These are phyloP conservation scores for Apteryx mantelli DNA, from an alignment of 2,113 vertebrate species.

Conservation along the genomic window DNA sequence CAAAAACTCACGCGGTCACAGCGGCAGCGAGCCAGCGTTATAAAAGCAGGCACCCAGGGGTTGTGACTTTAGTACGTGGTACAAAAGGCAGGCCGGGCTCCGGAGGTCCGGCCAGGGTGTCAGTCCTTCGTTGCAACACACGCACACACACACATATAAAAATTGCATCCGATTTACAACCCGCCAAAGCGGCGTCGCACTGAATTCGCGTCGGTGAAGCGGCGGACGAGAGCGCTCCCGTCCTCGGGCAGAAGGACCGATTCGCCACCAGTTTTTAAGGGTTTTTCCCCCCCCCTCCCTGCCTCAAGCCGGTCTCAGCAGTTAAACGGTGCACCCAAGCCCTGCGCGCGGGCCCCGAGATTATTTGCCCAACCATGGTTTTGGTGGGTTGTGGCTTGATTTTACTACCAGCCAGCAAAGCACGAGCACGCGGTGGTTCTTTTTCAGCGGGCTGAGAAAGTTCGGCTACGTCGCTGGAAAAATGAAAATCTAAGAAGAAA, in stretches of 20 bases:
- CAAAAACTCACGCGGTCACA: fast-evolving
- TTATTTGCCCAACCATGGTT: not conserved
- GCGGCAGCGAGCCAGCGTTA: not conserved
- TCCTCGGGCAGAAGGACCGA: not conserved
- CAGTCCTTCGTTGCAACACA: too few species aligned
- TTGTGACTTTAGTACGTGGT: fast-evolving
- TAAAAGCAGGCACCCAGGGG: fast-evolving
- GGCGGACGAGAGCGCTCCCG: not conserved
- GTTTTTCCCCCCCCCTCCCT: not conserved
- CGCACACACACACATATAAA: too few species aligned
- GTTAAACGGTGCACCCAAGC: not conserved
- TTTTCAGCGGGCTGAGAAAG: not conserved
- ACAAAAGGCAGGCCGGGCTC: not conserved
- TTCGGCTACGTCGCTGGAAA: not conserved
- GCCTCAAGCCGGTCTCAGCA: too few species aligned
- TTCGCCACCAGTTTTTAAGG: not conserved
- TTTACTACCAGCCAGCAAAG: not conserved
- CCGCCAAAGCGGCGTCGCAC: not conserved
- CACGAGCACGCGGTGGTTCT: not conserved
- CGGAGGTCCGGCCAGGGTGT: not conserved
- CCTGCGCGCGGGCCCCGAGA: not conserved
- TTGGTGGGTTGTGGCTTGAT: not conserved
- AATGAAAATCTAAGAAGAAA: not conserved
- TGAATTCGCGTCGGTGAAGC: not conserved
- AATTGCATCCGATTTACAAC: too few species aligned